Base-by-base conservation (phyloP, 2,113 vertebrate genomes). In the Colius striatus region DNA sequence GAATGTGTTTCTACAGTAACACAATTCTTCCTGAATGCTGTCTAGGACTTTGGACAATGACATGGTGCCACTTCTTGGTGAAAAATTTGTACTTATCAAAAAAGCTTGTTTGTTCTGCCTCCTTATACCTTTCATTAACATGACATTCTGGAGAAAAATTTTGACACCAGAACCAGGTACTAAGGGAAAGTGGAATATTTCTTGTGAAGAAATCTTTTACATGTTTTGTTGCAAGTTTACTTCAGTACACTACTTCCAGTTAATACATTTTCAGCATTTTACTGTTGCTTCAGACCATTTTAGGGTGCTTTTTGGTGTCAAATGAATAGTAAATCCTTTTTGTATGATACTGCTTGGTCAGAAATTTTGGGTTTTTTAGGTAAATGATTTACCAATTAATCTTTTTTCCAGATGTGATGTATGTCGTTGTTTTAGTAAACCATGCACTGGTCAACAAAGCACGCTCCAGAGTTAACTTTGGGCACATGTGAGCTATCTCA, bases 21-120 rank as follows among this genome's bases (percentile, higher is more conserved):
- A 0, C 0, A 3, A 9, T 84, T 68, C 22, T 48, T 87, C 53
- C 58, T 25, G 21, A 66, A 6, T 6, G 19, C 2, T 1, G 1
- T 18, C 25, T 48, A 9, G 67, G 70, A 55, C 20, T 74, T 88
- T 18, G 45, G 17, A 74, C 30, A 41, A 16, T 80, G 47, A 29
- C 30, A 4, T 29, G 47, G 10, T 48, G 10, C n/a, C 27, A 36
- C 38, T 79, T 79, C n/a, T 80, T 74, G 23, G 41, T 60, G 79
- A 47, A 67, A 45, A 84, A 43, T 5, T 45, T 67, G 11, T 63
- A 20, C 29, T 85, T 90, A 6, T 2, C 16, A 22, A 36, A 83
- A 48, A 34, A 84, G 26, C 8, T 71, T 77, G 61, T 86, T 94
- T 84, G 29, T 51, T 73, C 70, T 87, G 8, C 51, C 9, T 67